Percentiles rank a stretch among this genome's conserved stretches.
phyloP scores from a whole-genome alignment of 2,888 invertebrate genomes.

The Congeria kusceri region DNA sequence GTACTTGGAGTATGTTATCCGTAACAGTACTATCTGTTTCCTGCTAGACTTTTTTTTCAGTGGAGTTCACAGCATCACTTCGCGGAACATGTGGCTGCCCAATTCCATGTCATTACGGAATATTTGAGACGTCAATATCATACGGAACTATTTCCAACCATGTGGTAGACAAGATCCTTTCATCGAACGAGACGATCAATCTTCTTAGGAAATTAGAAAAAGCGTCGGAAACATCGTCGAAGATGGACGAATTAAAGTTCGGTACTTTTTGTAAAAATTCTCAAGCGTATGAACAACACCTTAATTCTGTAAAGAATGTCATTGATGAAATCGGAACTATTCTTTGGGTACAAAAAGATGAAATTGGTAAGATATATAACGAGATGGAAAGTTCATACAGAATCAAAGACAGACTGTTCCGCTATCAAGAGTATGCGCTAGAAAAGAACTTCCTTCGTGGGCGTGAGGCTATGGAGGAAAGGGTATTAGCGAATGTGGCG shows the following conservation, averaged over 20 bases:
- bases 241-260: slow-evolving; percentile 64
- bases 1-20: no score
- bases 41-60: no score
- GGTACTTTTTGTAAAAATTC: slow-evolving; percentile 45
- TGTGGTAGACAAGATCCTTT: slow-evolving; percentile 62
- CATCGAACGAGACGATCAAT: slow-evolving; percentile 8
- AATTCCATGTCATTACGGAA: slow-evolving; percentile 69
- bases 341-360: slow-evolving; percentile 41
- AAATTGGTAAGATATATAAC: slow-evolving; percentile 37
- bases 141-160: slow-evolving; percentile 71
- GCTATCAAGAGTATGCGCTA: slow-evolving; percentile 72
- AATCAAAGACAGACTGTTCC: slow-evolving; percentile 65
- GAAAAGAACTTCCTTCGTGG: slow-evolving; percentile 75
- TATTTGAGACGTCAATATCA: slow-evolving; percentile 72
- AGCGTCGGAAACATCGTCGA: slow-evolving; percentile 67
- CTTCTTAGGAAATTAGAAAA: slow-evolving; percentile 54
- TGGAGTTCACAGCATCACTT: slow-evolving; percentile 30
- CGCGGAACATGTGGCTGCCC: slow-evolving; percentile 68
- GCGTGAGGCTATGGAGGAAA: slow-evolving; percentile 78
- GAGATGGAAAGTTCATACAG: slow-evolving; percentile 49
- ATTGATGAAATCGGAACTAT: slow-evolving; percentile 38
- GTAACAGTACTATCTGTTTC: no score
- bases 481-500: slow-evolving; percentile 68
- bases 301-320: slow-evolving; percentile 45
- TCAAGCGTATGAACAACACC: slow-evolving; percentile 25